These are phyloP conservation scores for Galeopterus variegatus DNA, from an alignment of 2,113 vertebrate genomes.

Conservation along the genomic window DNA sequence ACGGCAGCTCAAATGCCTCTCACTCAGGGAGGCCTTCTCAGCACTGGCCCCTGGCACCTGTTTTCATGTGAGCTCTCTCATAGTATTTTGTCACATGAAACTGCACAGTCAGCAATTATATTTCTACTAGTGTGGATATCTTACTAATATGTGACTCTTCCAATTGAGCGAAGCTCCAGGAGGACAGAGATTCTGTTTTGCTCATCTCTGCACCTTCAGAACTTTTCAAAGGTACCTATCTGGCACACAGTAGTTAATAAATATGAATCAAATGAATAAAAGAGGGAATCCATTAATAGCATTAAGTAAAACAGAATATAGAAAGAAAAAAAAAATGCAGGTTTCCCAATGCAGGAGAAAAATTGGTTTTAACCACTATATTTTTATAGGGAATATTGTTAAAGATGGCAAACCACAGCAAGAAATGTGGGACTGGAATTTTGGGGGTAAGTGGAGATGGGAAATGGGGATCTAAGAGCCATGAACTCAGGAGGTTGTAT, in stretches of 20 bases:
- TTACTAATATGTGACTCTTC: background rate
- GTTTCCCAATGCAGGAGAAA: background rate
- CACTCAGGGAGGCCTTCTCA: background rate
- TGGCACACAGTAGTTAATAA: background rate
- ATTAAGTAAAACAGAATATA: background rate
- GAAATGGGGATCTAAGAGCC: background rate
- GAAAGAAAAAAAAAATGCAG: background rate
- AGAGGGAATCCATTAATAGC: background rate
- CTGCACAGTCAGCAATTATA: background rate
- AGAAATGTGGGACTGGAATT: background rate
- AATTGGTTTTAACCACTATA: background rate
- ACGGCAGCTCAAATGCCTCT: background rate
- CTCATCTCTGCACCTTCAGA: background rate
- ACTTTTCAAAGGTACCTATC: background rate
- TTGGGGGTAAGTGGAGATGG: background rate
- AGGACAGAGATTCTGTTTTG: background rate
- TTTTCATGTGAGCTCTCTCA: background rate
- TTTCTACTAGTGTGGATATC: background rate
- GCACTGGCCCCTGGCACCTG: rapidly evolving
- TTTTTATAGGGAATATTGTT: background rate
- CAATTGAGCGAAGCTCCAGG: background rate
- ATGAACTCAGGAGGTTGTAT: background rate
- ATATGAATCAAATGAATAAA: background rate
- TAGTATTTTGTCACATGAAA: background rate
- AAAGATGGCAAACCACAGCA: background rate